Base-by-base conservation (phyloP, 2,888 invertebrate genomes). In the Caradrina clavipalpis region DNA sequence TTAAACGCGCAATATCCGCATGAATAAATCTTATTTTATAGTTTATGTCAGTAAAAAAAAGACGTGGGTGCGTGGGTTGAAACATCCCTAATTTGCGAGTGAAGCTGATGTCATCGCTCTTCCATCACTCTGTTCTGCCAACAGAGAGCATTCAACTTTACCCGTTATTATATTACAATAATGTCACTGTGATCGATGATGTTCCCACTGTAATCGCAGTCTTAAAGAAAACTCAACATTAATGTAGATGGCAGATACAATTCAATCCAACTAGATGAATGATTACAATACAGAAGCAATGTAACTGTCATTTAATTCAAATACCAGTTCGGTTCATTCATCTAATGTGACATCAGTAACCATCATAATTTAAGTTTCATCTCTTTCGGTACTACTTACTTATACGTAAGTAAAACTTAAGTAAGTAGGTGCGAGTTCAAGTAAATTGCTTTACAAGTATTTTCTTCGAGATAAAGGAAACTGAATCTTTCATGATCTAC, bases 101-200 rank as follows among this genome's bases (percentile, higher is more conserved):
- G 78, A 66, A 61, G 71, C 76, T 88, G 86, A 86, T 85, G 86
- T 87, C 88, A 88, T 74, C 72, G 39, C 55, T 72, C 76, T 69
- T 76, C 42, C 64, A 78, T 74, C 74, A 73, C 35, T 74, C 72
- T 56, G 47, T 78, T 79, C 66, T 69, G 76, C 76, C 80, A 74
- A 61, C 63, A 57, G 72, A 86, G 91, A 86, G 50, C 89, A 78
- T 88, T 91, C 84, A 91, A 89, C 90, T 88, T 82, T 67, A 80
- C 70, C 76, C 65, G 65, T 79, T 76, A 78, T 71, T 85, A 74
- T 74, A 75, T 82, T 77, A 79, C 66, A 19, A 77, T 64, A 78
- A 73, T 76, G 67, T 73, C 76, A 74, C 68, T 68, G 56, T 89
- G 88, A 89, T 89, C 80, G 86, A 89, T 90, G 78, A 69, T 82